Evolutionary conservation across 2,888 invertebrate genomes (phyloP), one percentile per base, ranked within the genome.

Genomic region (Drosophila algonquin): DNA sequence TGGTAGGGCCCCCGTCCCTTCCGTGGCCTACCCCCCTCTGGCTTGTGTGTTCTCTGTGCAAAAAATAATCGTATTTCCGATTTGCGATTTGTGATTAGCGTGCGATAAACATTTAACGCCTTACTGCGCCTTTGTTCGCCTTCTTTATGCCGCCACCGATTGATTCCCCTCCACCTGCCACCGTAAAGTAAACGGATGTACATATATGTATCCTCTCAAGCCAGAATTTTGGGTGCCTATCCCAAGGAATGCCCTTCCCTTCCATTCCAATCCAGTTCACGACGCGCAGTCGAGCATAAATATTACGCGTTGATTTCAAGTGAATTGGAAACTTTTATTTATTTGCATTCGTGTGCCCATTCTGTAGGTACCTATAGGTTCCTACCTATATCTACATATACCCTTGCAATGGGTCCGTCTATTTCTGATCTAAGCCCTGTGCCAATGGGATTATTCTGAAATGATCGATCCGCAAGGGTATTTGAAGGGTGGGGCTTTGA

Each of bases 51-150:
- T 16, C 24, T 40, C 51, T 32, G 30, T 16, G 44, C n/a, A n/a
- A 40, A 75, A 77, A 89, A 79, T 89, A 89, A 89, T 89, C 87
- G 82, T 79, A 89, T 87, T 89, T 87, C 89, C 87, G 85, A 80
- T 89, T 86, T 81, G 85, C 78, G 86, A 77, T 50, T 82, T 80
- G 87, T 84, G 87, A 87, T 89, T 87, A 89, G 87, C 85, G 70
- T 71, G 75, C 84, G 84, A 84, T 80, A 86, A 76, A 71, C 76
- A 78, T 83, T 83, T 71, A 55, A 46, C 51, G 46, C 55, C 47
- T 24, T 55, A 44, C 56, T n/a, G 2, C 44, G 55, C 45, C 44
- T 52, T 71, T 71, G 70, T 71, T 55, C 64, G 59, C 46, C 30
- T 40, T 53, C 62, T 59, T 68, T 63, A 61, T 63, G 47, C n/a